A percentile compares a stretch with the other conserved stretches of the same genome.
Conservation (phyloP, 1,140 invertebrate species). For the Pantala flavescens region DNA sequence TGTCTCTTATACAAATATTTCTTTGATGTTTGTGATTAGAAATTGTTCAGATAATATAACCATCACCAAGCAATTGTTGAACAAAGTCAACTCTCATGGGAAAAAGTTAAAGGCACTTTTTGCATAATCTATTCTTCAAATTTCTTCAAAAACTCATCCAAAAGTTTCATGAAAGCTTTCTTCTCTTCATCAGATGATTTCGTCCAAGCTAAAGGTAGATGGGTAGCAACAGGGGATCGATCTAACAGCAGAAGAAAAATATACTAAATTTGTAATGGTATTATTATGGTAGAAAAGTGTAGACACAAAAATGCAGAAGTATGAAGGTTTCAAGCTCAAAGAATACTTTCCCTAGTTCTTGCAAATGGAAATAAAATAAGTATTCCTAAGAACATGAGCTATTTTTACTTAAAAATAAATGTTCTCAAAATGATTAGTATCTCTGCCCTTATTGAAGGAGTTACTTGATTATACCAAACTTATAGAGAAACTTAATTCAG, state of each 20-base stretch:
- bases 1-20: too few relatives aligned
- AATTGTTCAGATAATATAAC: too few relatives aligned
- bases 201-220: slow-evolving; percentile 21
- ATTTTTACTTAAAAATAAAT: background rate
- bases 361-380: background rate
- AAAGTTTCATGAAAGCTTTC: slow-evolving; percentile 18
- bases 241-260: slow-evolving; percentile 6
- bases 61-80: too few relatives aligned
- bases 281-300: background rate
- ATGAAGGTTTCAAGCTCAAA: background rate
- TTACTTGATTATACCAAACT: too few relatives aligned
- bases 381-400: background rate
- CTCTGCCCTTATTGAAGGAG: too few relatives aligned
- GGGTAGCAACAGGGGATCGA: slow-evolving; percentile 12
- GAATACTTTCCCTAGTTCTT: background rate
- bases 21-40: too few relatives aligned
- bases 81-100: too few relatives aligned
- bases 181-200: slow-evolving; percentile 15
- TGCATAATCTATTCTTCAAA: background rate
- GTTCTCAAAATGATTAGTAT: background rate
- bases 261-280: background rate
- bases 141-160: slow-evolving; percentile 12
- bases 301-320: background rate
- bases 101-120: too few relatives aligned
- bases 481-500: too few relatives aligned